phyloP scores from a whole-genome alignment of 2,797 vertebrate genomes.

The Fundulus diaphanus region DNA sequence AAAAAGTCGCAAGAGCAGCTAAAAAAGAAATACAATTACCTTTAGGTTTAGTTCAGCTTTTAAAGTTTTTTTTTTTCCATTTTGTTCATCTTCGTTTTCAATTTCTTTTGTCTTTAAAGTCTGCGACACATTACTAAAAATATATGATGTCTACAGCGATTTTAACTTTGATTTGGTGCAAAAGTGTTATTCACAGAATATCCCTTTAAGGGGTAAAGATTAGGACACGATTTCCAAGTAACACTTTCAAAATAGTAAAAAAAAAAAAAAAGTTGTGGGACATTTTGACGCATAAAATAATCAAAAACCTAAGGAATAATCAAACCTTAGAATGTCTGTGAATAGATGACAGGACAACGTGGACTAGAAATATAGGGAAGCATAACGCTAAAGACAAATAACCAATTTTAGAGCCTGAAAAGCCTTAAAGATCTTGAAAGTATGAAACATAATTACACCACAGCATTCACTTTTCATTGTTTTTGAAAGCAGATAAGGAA shows the following conservation, averaged over 20 bases:
- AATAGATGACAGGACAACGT: not conserved
- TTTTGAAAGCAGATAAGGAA: not conserved
- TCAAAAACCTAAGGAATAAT: not conserved
- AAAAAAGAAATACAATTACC: not conserved
- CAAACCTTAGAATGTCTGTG: not conserved
- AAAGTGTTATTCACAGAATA: not conserved
- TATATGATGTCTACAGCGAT: not conserved
- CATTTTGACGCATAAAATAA: not conserved
- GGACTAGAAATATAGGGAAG: not conserved
- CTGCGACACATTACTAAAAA: not conserved
- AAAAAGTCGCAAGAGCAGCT: not conserved
- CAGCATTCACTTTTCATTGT: not conserved
- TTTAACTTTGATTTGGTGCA: not conserved
- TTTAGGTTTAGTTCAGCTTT: not conserved
- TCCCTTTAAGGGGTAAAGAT: not conserved
- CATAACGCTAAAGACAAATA: not conserved
- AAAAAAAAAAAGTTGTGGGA: not conserved
- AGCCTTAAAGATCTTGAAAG: not conserved
- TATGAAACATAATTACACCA: not conserved
- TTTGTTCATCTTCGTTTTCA: not conserved
- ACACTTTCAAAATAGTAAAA: not conserved
- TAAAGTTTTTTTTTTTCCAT: not conserved
- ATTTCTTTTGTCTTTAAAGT: not conserved
- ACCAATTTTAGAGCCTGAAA: not conserved
- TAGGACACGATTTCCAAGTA: not conserved